Evolutionary conservation across 64 coral and sea anemone genomes (phyloP).

Genomic region (Actinia tenebrosa): DNA sequence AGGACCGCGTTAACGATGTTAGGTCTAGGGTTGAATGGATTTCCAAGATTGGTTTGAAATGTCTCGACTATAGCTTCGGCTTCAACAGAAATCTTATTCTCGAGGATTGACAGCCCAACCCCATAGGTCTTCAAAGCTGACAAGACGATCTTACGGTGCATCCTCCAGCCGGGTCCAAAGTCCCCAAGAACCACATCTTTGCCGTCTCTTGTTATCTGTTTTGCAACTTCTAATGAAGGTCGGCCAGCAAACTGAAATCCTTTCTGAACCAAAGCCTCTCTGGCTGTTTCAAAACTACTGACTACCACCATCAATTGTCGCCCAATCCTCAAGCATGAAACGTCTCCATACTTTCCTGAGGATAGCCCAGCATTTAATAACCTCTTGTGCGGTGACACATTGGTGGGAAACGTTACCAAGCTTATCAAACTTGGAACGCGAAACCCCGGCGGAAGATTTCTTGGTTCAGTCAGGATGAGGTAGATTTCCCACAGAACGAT

Average conservation of each 20-base stretch:
- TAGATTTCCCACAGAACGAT: slow-evolving; percentile 5
- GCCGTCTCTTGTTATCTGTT: neutral
- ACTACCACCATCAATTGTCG: slow-evolving; percentile 42
- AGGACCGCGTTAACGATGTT: slow-evolving; percentile 19
- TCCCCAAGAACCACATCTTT: neutral
- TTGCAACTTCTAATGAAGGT: neutral
- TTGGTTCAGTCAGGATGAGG: neutral
- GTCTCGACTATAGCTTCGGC: neutral
- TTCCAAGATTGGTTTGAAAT: neutral
- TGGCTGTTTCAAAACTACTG: neutral
- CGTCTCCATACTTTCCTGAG: slow-evolving; percentile 42
- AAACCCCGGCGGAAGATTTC: slow-evolving; percentile 1
- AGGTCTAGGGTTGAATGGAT: slow-evolving; percentile 25
- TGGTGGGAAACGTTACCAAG: neutral
- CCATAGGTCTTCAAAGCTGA: neutral
- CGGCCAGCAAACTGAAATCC: neutral
- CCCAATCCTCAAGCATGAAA: slow-evolving; percentile 47
- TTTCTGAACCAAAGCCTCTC: neutral
- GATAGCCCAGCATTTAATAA: slow-evolving; percentile 22
- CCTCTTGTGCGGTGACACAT: neutral
- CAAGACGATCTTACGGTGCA: neutral
- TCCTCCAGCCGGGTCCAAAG: neutral
- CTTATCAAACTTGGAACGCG: neutral
- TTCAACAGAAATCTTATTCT: neutral
- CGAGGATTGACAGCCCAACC: neutral